Conservation (phyloP, 2,797 vertebrate genomes). For the Melanotaenia boesemani region DNA sequence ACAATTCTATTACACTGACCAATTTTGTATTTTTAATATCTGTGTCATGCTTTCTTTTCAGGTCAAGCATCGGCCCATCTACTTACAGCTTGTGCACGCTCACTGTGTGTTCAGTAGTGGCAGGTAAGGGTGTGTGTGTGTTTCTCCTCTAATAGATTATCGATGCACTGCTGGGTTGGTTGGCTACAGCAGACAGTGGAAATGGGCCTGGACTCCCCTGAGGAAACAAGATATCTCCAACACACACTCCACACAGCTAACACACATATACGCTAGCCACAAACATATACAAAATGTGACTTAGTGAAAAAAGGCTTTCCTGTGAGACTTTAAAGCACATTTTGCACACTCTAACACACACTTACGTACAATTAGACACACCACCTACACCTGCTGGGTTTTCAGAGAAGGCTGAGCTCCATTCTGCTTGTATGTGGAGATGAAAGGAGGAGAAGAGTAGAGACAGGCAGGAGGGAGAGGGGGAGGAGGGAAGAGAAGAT, state of each 20-base stretch:
- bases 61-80: conserved; percentile 39
- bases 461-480: conserved; percentile 44
- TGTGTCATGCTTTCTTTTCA: conserved; percentile 56
- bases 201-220: conserved; percentile 75
- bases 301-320: conserved; percentile 28
- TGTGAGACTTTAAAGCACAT: conserved; percentile 60
- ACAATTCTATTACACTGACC: not conserved
- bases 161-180: conserved; percentile 73
- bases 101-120: conserved; percentile 30
- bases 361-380: conserved; percentile 70
- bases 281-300: conserved; percentile 52
- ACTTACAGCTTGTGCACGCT: conserved; percentile 33
- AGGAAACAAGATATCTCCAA: conserved; percentile 74
- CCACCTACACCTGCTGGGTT: conserved; percentile 75
- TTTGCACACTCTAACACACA: conserved; percentile 60
- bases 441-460: conserved; percentile 60
- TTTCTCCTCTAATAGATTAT: conserved; percentile 79
- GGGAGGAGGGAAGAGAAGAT: conserved; percentile 36
- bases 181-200: conserved; percentile 76
- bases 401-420: conserved; percentile 63
- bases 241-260: conserved; percentile 40
- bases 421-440: conserved; percentile 60
- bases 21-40: conserved; percentile 29
- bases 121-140: conserved; percentile 58
- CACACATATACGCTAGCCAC: conserved; percentile 40